phyloP scores from a whole-genome alignment of 2,888 invertebrate species.

The Allolobophora icterica region DNA sequence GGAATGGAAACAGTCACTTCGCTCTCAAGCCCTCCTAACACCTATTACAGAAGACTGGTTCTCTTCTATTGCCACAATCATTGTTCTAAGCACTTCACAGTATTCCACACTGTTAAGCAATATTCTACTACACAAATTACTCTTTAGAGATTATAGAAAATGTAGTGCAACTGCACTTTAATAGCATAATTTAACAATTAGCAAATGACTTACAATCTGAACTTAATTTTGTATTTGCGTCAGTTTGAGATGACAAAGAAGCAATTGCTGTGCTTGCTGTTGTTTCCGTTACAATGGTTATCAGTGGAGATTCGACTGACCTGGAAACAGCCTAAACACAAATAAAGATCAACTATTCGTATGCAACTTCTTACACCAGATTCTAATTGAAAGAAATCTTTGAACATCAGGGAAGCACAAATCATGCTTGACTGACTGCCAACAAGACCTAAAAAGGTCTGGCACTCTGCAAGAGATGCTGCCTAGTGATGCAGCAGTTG shows the following conservation, averaged over 20 bases:
- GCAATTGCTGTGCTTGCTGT: neutral
- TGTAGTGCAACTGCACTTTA: neutral
- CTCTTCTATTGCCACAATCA: too few relatives aligned
- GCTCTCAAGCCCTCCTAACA: too few relatives aligned
- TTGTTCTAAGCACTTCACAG: neutral
- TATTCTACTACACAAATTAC: neutral
- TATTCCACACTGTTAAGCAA: neutral
- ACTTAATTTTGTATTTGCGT: neutral
- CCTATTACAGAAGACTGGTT: too few relatives aligned
- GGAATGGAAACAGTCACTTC: too few relatives aligned
- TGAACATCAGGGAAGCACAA: neutral
- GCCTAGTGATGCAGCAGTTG: neutral
- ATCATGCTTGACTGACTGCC: neutral
- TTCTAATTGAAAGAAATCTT: neutral
- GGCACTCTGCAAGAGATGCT: neutral
- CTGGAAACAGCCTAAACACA: conserved; percentile 1
- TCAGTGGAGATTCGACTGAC: neutral
- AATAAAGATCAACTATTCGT: neutral
- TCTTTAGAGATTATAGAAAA: neutral
- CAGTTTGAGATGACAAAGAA: neutral
- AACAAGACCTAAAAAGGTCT: neutral
- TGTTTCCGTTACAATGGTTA: neutral
- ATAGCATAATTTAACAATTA: neutral
- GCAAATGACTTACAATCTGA: conserved; percentile 9
- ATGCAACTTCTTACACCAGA: neutral